A percentile compares a stretch with the other conserved stretches of the same genome.
Evolutionary conservation across 2,888 invertebrate genomes (phyloP).

Genomic region (Busseola fusca): DNA sequence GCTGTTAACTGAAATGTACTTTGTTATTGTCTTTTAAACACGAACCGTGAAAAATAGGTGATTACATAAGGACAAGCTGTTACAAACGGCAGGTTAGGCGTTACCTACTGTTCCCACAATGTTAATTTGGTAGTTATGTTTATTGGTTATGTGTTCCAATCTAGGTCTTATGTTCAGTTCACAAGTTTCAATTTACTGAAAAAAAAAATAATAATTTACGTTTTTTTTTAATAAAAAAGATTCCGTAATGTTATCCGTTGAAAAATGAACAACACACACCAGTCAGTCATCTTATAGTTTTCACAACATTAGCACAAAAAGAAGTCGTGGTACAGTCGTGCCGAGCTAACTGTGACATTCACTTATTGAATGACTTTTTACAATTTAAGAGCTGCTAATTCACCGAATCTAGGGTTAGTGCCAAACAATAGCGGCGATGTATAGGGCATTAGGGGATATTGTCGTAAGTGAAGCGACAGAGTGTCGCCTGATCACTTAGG

Average conservation of each 20-base stretch:
- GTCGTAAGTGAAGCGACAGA: constrained; percentile 62
- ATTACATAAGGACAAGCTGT: constrained; percentile 15
- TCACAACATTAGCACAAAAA: neutral
- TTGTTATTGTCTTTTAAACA: constrained; percentile 37
- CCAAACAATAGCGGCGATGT: constrained; percentile 59
- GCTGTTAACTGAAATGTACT: constrained; percentile 36
- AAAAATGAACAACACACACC: neutral
- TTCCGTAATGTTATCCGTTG: too few species aligned
- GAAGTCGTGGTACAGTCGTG: constrained; percentile 6
- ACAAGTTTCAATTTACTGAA: neutral
- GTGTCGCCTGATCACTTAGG: constrained; percentile 68
- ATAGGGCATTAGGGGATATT: constrained; percentile 50
- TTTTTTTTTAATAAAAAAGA: neutral
- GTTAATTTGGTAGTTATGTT: constrained; percentile 3
- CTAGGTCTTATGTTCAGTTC: neutral
- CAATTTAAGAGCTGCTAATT: constrained; percentile 56
- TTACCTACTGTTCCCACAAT: constrained; percentile 3
- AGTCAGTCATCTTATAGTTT: neutral
- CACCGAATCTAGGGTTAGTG: constrained; percentile 32
- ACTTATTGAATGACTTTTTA: constrained; percentile 33
- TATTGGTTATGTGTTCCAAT: neutral
- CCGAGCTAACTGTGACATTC: constrained; percentile 18
- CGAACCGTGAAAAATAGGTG: constrained; percentile 26
- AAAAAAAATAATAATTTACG: neutral
- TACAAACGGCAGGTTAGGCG: neutral